Evolutionary conservation across 35 echinoderm and acorn worm species (phyloP).

Genomic region (Patiria miniata): DNA sequence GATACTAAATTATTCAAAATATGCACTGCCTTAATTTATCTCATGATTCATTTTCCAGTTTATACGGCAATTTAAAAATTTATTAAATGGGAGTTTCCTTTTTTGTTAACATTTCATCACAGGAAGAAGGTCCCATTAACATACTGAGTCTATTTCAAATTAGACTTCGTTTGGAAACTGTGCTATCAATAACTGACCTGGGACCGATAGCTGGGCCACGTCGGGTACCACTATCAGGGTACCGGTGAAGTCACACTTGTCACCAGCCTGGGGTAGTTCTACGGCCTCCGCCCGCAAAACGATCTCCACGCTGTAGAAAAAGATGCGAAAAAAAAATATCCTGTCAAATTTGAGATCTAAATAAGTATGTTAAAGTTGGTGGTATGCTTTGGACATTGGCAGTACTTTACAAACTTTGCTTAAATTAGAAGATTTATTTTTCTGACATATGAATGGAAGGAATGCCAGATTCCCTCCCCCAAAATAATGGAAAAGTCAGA

Average conservation of each 20-base stretch:
- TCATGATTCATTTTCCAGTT: too few species aligned
- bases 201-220: conserved; percentile 86
- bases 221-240: conserved; percentile 98
- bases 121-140: too few species aligned
- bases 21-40: too few species aligned
- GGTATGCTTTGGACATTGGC: background rate
- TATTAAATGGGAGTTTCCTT: too few species aligned
- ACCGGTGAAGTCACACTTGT: conserved; percentile 99
- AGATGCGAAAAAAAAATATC: background rate
- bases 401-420: background rate
- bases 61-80: too few species aligned
- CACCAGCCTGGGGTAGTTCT: conserved; percentile 91
- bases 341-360: background rate
- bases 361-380: background rate
- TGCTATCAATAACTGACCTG: conserved; percentile 52
- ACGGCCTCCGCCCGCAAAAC: conserved; percentile 93
- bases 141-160: too few species aligned
- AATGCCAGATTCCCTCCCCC: too few species aligned
- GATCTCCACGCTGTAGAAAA: conserved; percentile 77
- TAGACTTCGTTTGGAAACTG: too few species aligned
- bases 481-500: too few species aligned
- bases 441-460: too few species aligned
- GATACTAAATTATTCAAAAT: too few species aligned
- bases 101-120: too few species aligned
- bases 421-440: background rate